A percentile compares a stretch with the other conserved stretches of the same genome.
Conservation (phyloP, 1,140 invertebrate genomes). For the Panulirus ornatus region DNA sequence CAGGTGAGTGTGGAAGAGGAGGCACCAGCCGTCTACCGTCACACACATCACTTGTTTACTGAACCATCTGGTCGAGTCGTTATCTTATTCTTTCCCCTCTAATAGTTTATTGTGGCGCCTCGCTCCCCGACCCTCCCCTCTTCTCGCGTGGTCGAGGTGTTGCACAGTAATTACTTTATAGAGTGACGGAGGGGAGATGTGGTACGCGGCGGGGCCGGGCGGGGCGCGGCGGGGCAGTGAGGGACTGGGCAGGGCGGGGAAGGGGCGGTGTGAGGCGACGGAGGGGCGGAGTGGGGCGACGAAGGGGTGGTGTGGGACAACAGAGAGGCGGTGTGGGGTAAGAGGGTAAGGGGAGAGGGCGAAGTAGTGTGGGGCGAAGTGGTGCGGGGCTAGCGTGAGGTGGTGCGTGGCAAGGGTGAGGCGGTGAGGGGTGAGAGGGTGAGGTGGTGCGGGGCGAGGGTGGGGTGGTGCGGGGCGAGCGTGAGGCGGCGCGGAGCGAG, state of each 20-base stretch:
- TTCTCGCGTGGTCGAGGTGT: slow-evolving; percentile 13
- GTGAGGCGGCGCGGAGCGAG: too few relatives aligned
- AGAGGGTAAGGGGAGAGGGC: background rate
- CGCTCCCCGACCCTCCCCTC: slow-evolving; percentile 25
- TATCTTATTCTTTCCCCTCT: slow-evolving; percentile 48
- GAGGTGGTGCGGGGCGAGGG: background rate
- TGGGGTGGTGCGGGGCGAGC: background rate
- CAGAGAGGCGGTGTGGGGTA: background rate
- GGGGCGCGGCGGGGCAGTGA: background rate
- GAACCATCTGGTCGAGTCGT: slow-evolving; percentile 17
- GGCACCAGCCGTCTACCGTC: background rate
- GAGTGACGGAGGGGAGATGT: background rate
- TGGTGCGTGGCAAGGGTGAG: too few relatives aligned
- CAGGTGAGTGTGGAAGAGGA: background rate
- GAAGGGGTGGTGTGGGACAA: background rate
- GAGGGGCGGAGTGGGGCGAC: background rate
- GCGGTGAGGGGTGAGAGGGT: background rate
- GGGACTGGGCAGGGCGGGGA: background rate
- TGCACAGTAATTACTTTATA: slow-evolving; percentile 35
- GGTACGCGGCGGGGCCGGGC: slow-evolving; percentile 1
- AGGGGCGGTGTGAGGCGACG: background rate
- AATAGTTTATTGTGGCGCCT: slow-evolving; percentile 41
- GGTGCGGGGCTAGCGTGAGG: too few relatives aligned
- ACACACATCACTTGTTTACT: slow-evolving; percentile 24
- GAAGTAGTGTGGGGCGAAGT: background rate